Conservation (phyloP, 2,888 invertebrate genomes). For the Tetrapedia diversipes region DNA sequence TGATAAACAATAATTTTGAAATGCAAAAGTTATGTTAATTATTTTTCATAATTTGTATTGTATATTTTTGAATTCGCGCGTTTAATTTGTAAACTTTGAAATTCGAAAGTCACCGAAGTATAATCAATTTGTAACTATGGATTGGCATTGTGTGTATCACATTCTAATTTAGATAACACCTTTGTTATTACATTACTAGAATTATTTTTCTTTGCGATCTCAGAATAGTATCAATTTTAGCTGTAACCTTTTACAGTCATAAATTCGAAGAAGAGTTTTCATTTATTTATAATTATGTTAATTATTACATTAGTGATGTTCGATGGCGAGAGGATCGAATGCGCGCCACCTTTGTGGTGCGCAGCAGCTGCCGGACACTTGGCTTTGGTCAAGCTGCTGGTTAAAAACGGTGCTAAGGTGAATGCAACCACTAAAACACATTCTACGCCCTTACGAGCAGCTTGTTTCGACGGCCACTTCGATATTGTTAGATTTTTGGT, state of each 20-base stretch:
- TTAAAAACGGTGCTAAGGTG: conserved; percentile 93
- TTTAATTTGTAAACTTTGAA: neutral
- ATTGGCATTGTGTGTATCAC: neutral
- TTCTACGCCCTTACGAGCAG: conserved; percentile 96
- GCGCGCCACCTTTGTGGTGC: conserved; percentile 98
- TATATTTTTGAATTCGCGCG: neutral
- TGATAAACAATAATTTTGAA: too few relatives aligned
- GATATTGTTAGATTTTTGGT: conserved; percentile 97
- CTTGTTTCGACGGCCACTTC: conserved; percentile 98
- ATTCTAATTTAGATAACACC: neutral
- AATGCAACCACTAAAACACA: conserved; percentile 97
- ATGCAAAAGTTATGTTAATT: too few relatives aligned
- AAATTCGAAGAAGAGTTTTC: too few relatives aligned
- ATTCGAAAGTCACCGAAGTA: too few relatives aligned
- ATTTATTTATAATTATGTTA: neutral
- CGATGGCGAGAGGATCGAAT: conserved; percentile 98
- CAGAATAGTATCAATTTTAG: too few relatives aligned
- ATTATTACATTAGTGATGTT: conserved; percentile 89
- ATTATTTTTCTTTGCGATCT: too few relatives aligned
- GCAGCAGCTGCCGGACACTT: conserved; percentile 98
- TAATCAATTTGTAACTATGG: neutral
- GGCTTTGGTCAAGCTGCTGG: conserved; percentile 92
- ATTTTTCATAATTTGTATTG: neutral
- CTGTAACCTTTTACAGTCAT: too few relatives aligned
- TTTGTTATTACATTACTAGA: neutral